A percentile compares a stretch with the other conserved stretches of the same genome.
These are phyloP conservation scores for Tribolium madens DNA, from an alignment of 1,140 invertebrate species.

Conservation along the genomic window DNA sequence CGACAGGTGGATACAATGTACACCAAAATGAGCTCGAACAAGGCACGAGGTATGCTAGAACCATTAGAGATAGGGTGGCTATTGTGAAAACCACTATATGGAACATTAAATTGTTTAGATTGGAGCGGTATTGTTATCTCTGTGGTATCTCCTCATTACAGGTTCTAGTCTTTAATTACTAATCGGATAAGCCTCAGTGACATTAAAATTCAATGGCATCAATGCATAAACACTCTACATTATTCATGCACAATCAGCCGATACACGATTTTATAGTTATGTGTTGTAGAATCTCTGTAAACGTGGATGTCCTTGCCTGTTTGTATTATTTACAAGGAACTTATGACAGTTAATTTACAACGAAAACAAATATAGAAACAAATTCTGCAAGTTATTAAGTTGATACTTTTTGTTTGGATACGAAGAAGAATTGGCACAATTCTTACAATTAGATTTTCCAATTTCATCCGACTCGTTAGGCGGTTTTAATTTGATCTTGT, in stretches of 20 bases:
- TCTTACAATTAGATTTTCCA: conserved; percentile 20
- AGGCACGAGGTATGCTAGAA: conserved; percentile 1
- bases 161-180: neutral
- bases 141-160: neutral
- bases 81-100: neutral
- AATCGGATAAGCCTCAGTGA: neutral
- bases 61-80: neutral
- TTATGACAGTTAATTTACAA: neutral
- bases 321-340: conserved; percentile 17
- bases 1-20: conserved; percentile 27
- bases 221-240: conserved; percentile 2
- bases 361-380: neutral
- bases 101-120: neutral
- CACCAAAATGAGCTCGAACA: conserved; percentile 13
- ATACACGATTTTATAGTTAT: neutral
- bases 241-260: neutral
- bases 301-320: conserved; percentile 16
- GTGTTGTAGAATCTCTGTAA: neutral
- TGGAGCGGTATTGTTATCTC: neutral
- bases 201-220: conserved; percentile 6
- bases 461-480: conserved; percentile 11
- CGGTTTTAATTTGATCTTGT: conserved; percentile 13
- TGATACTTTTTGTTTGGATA: neutral
- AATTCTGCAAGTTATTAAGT: neutral
- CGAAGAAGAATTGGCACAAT: neutral